These are phyloP conservation scores for rat (Rattus norvegicus) DNA, from an alignment of 2,113 vertebrate species.

Conservation along the genomic window GRCr8 NC_086029.1:82596001-82596500, in stretches of 20 bases:
- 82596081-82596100: constrained; percentile 35
- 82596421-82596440: background rate
- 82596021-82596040: background rate
- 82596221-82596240: background rate
- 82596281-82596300: background rate
- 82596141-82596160: background rate
- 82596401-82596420: background rate
- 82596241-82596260: background rate
- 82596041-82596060: background rate
- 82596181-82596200: background rate
- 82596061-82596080: background rate
- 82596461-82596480: background rate
- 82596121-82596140: constrained; percentile 39
- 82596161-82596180: background rate
- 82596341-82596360: no score
- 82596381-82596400: background rate
- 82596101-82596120: constrained; percentile 28
- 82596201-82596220: background rate
- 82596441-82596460: background rate
- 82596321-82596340: no score
- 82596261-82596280: background rate
- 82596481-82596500: background rate
- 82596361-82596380: background rate
- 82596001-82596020: constrained; percentile 40
- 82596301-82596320: background rate